phyloP scores from a whole-genome alignment of 2,797 vertebrate species.

The Serranus cabrilla region DNA sequence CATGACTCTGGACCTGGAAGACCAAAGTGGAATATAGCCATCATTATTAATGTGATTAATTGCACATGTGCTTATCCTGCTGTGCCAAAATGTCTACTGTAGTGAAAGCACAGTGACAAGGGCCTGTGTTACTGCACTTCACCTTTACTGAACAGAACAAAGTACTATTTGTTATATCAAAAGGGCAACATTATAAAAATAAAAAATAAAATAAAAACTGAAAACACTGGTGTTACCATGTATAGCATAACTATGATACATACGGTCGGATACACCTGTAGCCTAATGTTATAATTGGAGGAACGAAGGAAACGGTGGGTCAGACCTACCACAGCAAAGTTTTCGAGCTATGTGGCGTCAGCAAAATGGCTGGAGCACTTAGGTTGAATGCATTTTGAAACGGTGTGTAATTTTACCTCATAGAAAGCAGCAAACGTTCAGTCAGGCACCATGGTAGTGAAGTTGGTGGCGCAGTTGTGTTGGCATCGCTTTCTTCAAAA shows the following conservation, averaged over 20 bases:
- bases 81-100: constrained; percentile 1
- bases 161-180: not conserved
- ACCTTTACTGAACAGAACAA: not conserved
- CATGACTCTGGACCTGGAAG: constrained; percentile 17
- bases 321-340: not conserved
- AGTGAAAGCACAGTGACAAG: not conserved
- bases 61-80: constrained; percentile 29
- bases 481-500: not conserved
- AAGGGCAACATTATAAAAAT: not conserved
- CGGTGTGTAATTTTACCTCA: not conserved
- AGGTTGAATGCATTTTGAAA: not conserved
- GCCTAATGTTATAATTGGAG: not conserved
- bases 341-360: not conserved
- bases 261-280: not conserved
- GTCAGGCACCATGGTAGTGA: not conserved
- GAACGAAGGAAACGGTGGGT: not conserved
- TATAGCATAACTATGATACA: not conserved
- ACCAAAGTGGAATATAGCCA: constrained; percentile 14
- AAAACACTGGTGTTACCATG: no score
- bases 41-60: constrained; percentile 48
- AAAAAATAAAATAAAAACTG: no score
- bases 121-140: not conserved
- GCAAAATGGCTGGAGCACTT: not conserved
- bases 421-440: fast-evolving
- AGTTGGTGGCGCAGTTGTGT: not conserved